Evolutionary conservation across 2,113 vertebrate species (phyloP).

Genomic region (Heloderma charlesbogerti): DNA sequence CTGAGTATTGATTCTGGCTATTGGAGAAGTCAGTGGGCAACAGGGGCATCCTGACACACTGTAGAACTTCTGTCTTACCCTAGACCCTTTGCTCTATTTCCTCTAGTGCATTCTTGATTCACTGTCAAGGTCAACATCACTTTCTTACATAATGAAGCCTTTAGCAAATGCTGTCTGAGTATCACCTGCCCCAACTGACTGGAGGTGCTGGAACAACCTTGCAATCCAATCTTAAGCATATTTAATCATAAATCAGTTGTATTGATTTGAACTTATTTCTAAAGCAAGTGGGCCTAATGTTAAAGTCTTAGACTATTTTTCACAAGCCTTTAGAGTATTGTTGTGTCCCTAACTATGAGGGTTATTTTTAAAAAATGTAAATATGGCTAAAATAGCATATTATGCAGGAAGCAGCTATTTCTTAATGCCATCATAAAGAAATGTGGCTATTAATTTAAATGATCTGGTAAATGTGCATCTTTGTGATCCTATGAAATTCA

Average conservation of each 20-base stretch:
- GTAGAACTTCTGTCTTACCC: background rate
- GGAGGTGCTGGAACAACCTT: background rate
- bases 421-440: background rate
- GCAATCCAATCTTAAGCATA: background rate
- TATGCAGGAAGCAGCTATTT: background rate
- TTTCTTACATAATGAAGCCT: background rate
- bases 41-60: no score
- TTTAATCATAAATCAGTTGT: background rate
- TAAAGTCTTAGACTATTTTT: background rate
- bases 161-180: background rate
- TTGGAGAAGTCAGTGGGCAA: no score
- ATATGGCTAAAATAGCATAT: background rate
- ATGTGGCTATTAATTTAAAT: slow-evolving; percentile 1
- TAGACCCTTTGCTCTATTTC: background rate
- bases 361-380: background rate
- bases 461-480: background rate
- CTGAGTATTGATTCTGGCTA: no score
- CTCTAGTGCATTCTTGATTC: background rate
- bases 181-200: background rate
- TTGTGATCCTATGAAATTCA: background rate
- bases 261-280: background rate
- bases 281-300: background rate
- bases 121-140: background rate
- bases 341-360: background rate
- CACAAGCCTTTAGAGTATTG: background rate